phyloP scores from a whole-genome alignment of 2,113 vertebrate species.

The Planiliza haematocheilus region DNA sequence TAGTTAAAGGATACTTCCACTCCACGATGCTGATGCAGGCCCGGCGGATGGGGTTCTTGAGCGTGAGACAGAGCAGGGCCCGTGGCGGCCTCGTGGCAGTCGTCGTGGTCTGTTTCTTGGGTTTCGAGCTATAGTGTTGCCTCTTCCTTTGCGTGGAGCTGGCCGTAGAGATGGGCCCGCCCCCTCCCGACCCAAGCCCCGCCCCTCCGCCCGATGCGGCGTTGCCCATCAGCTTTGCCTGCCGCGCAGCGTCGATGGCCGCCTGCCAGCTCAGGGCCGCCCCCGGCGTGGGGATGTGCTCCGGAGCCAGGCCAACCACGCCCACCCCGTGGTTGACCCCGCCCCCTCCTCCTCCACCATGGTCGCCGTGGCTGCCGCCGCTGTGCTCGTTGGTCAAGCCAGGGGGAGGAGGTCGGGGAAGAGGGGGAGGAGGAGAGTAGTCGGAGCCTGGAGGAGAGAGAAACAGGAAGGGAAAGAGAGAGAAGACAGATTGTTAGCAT shows the following conservation, averaged over 20 bases:
- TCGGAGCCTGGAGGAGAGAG: slow-evolving; percentile 88
- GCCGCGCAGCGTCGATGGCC: slow-evolving; percentile 95
- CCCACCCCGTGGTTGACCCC: slow-evolving; percentile 75
- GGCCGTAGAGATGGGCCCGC: slow-evolving; percentile 93
- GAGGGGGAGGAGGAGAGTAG: slow-evolving; percentile 93
- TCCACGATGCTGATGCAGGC: slow-evolving; percentile 99
- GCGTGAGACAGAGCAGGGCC: slow-evolving; percentile 95
- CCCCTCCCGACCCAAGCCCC: slow-evolving; percentile 75
- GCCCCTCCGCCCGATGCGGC: slow-evolving; percentile 68
- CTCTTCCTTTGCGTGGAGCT: slow-evolving; percentile 96
- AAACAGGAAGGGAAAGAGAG: neutral
- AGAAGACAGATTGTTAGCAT: slow-evolving; percentile 30
- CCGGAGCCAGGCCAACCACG: slow-evolving; percentile 92
- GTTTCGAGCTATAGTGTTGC: slow-evolving; percentile 94
- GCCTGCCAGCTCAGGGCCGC: slow-evolving; percentile 98
- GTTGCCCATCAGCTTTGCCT: slow-evolving; percentile 96
- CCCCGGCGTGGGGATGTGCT: slow-evolving; percentile 94
- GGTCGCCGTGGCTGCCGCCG: slow-evolving; percentile 73
- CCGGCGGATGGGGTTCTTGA: slow-evolving; percentile 97
- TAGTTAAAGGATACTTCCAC: slow-evolving; percentile 98
- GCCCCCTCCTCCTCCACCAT: slow-evolving; percentile 71
- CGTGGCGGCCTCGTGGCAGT: slow-evolving; percentile 93
- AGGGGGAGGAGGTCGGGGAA: slow-evolving; percentile 80
- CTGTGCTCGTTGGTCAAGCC: slow-evolving; percentile 90
- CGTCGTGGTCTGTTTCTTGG: slow-evolving; percentile 94